Base-by-base conservation (phyloP, 2,113 vertebrate genomes). In the Bungarus multicinctus region DNA sequence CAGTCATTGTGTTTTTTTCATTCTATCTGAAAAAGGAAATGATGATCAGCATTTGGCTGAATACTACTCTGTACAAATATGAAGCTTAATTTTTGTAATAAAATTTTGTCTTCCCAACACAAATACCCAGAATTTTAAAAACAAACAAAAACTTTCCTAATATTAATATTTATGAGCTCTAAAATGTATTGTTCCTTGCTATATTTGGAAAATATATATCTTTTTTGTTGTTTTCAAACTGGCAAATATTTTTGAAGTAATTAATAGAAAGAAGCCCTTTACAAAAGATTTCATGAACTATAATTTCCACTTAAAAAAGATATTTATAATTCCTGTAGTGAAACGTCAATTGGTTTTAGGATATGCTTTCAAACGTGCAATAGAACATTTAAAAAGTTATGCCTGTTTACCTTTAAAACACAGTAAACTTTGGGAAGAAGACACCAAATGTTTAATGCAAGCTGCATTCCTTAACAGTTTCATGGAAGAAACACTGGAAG, bases 341-440 rank as follows among this genome's bases (percentile, higher is more conserved):
- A 58, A 64, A 43, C 14, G n/a, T 30, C 25, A 53, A 27, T 22
- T 23, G 39, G 9, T 22, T 53, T 60, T 39, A 34, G 39, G n/a
- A 43, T 47, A 5, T 54, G 1, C 43, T 22, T 39, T 22, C 45
- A 23, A 57, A 58, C 8, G 30, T 14, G 3, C 16, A 53, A n/a
- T 10, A 12, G 23, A 43, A 89, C 12, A 23, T 60, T 57, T 57
- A 43, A 90, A 22, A 89, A 58, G 10, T 18, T 91, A 60, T 60
- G 50, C 60, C 45, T 39, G 87, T 81, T 94, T 91, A 94, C 93
- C 88, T 34, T 58, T 54, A 81, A 92, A 92, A 94, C 34, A 53
- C 43, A 47, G 20, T 86, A 39, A 89, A 27, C 39, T 86, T 45
- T 47, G 55, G 55, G 34, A 54, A 85, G 54, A 92, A 86, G 20